Conservation (phyloP, 2,888 invertebrate species). For the Laothoe populi region DNA sequence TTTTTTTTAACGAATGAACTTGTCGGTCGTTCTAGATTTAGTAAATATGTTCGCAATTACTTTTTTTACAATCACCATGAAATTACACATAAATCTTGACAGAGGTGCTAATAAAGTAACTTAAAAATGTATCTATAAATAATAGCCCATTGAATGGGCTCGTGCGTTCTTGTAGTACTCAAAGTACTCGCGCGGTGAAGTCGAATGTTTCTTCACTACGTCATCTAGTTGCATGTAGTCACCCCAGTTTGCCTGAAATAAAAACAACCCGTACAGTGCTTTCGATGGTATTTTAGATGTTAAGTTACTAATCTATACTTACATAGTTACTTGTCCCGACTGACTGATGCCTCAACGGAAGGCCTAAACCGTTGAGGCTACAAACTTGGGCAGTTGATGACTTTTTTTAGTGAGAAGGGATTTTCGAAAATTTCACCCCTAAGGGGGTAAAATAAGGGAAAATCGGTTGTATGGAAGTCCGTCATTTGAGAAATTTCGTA, state of each 20-base stretch:
- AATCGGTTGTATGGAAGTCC: no score
- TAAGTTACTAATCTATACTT: neutral
- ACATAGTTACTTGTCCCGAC: no score
- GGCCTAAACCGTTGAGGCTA: no score
- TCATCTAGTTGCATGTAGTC: constrained; percentile 77
- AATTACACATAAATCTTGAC: constrained; percentile 4
- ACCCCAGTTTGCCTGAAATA: constrained; percentile 75
- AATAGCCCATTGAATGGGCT: constrained; percentile 74
- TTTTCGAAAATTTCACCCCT: no score
- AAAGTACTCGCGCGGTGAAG: constrained; percentile 68
- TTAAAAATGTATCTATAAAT: constrained; percentile 51
- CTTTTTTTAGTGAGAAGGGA: no score
- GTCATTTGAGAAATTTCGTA: no score
- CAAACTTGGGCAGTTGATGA: no score
- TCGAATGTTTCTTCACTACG: constrained; percentile 69
- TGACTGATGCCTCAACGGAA: no score
- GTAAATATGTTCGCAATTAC: neutral
- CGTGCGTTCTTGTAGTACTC: constrained; percentile 76
- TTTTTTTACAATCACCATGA: neutral
- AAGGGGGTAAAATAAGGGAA: no score
- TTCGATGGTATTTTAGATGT: neutral
- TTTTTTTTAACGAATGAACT: no score
- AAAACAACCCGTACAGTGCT: neutral
- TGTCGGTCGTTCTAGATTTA: no score
- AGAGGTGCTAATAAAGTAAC: neutral